Evolutionary conservation across 2,797 vertebrate species (phyloP).

Genomic region (Enteromius radiatus): DNA sequence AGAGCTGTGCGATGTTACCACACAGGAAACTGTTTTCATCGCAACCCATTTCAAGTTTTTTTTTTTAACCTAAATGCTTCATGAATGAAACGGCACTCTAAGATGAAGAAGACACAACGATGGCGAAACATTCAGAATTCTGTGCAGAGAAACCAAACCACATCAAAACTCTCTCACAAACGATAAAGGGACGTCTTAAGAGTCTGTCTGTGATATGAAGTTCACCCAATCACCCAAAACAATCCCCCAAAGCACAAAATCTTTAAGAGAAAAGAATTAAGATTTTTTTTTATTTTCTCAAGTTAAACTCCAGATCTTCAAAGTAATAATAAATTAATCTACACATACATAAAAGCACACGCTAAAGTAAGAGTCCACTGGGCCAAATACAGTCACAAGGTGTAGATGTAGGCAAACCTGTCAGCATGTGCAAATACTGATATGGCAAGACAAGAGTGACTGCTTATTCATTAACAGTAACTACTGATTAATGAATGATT

Average conservation of each 20-base stretch:
- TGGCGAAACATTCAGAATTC: neutral
- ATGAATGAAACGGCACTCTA: neutral
- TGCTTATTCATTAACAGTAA: neutral
- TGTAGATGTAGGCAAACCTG: neutral
- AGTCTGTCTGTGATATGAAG: neutral
- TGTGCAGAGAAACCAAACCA: neutral
- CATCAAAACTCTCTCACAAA: neutral
- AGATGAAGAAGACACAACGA: neutral
- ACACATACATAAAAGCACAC: neutral
- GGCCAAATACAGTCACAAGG: neutral
- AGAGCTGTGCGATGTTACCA: neutral
- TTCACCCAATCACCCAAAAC: neutral
- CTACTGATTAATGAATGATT: neutral
- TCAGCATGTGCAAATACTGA: neutral
- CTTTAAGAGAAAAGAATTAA: neutral
- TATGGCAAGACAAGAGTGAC: neutral
- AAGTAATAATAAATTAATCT: neutral
- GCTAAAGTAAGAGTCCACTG: too few species aligned
- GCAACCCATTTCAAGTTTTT: neutral
- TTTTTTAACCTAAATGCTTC: neutral
- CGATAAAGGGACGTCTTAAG: neutral
- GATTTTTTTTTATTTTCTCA: too few species aligned
- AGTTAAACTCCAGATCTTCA: neutral
- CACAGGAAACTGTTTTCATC: neutral
- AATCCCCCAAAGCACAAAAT: neutral